A percentile compares a stretch with the other conserved stretches of the same genome.
phyloP scores from a whole-genome alignment of 2,888 invertebrate genomes.

The Lasius fuliginosus region DNA sequence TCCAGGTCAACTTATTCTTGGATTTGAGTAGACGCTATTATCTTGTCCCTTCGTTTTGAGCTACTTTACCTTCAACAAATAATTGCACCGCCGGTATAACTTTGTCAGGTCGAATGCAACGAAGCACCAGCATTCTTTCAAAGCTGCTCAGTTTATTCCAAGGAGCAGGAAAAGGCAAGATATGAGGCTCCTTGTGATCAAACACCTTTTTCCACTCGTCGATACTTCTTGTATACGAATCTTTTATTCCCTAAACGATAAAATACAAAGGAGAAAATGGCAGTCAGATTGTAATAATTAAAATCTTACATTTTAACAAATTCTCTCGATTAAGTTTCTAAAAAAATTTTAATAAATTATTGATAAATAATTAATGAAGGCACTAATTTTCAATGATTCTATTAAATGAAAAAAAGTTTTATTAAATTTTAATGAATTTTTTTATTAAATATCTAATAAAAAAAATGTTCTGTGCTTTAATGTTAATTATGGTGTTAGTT shows the following conservation, averaged over 20 bases:
- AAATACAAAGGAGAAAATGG: background rate
- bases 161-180: slow-evolving; percentile 90
- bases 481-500: background rate
- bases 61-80: slow-evolving; percentile 89
- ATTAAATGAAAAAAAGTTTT: background rate
- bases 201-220: slow-evolving; percentile 92
- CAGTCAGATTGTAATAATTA: background rate
- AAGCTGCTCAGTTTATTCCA: slow-evolving; percentile 91
- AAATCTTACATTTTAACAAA: background rate
- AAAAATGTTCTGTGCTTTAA: background rate
- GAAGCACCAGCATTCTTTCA: slow-evolving; percentile 92
- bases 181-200: slow-evolving; percentile 93
- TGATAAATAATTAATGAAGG: background rate
- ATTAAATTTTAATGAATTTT: background rate
- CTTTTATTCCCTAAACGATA: slow-evolving; percentile 88
- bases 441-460: background rate
- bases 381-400: background rate
- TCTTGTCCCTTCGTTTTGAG: background rate
- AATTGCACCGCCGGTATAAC: slow-evolving; percentile 92
- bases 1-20: slow-evolving; percentile 10
- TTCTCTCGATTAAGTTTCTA: background rate
- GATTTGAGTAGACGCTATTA: background rate
- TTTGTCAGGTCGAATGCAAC: slow-evolving; percentile 96
- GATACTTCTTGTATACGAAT: slow-evolving; percentile 89
- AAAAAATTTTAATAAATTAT: background rate